Percentiles rank a stretch among this genome's conserved stretches.
Evolutionary conservation across 30 jellyfish, hydroid and myxozoan species (phyloP).

Genomic region (Hydra vulgaris): DNA sequence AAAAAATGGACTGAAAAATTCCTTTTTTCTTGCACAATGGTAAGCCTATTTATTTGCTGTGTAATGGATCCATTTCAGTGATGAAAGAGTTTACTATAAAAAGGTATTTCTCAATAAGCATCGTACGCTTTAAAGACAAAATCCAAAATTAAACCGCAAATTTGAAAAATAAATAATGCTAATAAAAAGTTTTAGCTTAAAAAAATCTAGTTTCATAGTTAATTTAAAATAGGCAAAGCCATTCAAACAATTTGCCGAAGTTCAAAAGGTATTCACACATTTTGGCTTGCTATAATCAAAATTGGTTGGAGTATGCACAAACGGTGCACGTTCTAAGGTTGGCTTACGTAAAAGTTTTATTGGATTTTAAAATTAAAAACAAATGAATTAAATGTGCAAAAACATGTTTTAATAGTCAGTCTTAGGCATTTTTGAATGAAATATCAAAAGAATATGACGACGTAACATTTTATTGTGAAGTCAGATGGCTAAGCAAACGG

Average conservation of each 20-base stretch:
- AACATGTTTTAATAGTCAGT: neutral
- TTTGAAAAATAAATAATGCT: neutral
- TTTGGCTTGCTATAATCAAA: neutral
- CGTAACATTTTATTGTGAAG: neutral
- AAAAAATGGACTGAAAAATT: neutral
- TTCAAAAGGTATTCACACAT: neutral
- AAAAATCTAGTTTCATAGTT: neutral
- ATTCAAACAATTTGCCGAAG: neutral
- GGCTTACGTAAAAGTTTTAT: neutral
- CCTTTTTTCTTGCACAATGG: neutral
- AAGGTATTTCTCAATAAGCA: neutral
- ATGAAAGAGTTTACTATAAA: neutral
- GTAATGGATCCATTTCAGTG: neutral
- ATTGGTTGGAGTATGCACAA: neutral
- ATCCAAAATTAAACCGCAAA: neutral
- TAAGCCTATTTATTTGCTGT: neutral
- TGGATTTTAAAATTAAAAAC: neutral
- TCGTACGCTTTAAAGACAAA: neutral
- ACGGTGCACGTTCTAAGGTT: neutral
- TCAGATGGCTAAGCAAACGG: neutral
- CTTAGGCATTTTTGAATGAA: neutral
- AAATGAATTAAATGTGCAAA: neutral
- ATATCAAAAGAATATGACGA: neutral
- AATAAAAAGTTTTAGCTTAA: neutral
- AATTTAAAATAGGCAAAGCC: neutral